Evolutionary conservation across 2,113 vertebrate species (phyloP).

Genomic region (Emberiza fucata): DNA sequence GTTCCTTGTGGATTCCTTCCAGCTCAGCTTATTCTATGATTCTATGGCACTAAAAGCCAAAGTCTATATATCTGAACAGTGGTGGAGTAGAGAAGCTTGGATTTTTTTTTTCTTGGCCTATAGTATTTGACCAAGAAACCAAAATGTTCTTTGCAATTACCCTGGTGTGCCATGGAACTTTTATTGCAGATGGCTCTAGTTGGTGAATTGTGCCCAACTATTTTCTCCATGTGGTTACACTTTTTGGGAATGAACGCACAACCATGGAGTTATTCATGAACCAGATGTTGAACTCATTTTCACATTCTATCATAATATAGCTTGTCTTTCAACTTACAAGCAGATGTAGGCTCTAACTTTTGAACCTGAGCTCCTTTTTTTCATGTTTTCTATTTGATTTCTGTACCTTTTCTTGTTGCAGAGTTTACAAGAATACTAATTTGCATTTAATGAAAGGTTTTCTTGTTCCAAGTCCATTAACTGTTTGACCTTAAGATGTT

Average conservation of each 20-base stretch:
- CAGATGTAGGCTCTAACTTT: not conserved
- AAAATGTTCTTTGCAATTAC: not conserved
- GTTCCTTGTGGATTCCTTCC: not conserved
- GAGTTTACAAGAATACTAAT: not conserved
- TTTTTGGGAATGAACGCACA: not conserved
- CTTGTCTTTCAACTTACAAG: not conserved
- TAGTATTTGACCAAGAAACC: not conserved
- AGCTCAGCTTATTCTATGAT: not conserved
- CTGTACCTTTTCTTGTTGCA: not conserved
- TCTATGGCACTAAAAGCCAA: not conserved
- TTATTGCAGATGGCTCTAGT: not conserved
- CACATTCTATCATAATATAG: not conserved
- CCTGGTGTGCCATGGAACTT: not conserved
- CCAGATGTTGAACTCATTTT: not conserved
- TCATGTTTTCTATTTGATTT: not conserved
- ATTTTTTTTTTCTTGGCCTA: not conserved
- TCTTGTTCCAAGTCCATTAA: slow-evolving; percentile 45
- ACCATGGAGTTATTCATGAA: not conserved
- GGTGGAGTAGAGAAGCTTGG: not conserved
- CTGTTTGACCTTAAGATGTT: slow-evolving; percentile 53
- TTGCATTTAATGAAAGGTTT: slow-evolving; percentile 47
- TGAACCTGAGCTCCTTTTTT: not conserved
- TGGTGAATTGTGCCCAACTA: not conserved
- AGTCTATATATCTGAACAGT: not conserved
- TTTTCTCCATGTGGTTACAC: not conserved